Conservation (phyloP, 2,888 invertebrate species). For the Brachyopa scutellaris region DNA sequence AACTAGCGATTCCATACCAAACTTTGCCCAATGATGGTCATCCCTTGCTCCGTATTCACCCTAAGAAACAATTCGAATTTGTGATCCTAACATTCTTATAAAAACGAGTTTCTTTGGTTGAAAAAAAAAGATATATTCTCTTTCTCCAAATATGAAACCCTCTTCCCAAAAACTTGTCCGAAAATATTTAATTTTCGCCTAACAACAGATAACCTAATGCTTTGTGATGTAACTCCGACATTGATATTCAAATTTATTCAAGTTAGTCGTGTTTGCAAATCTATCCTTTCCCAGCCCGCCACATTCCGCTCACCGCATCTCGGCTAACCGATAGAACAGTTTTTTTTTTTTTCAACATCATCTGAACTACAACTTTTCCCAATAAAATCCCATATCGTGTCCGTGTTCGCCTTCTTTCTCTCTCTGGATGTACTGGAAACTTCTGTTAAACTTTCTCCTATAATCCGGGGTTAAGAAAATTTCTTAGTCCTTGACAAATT, state of each 20-base stretch:
- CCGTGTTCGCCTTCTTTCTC: neutral
- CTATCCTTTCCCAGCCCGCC: neutral
- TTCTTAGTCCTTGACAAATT: constrained; percentile 37
- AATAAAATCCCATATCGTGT: constrained; percentile 43
- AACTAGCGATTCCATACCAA: no score
- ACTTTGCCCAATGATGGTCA: no score
- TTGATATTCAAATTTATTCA: constrained; percentile 29
- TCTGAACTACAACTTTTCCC: constrained; percentile 31
- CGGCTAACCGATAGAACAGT: neutral
- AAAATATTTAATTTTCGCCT: constrained; percentile 3
- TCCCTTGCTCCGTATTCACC: no score
- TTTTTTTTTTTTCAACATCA: no score
- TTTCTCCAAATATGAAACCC: no score
- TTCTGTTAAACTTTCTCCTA: constrained; percentile 24
- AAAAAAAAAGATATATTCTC: no score
- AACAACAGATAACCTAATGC: constrained; percentile 7
- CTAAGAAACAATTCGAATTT: no score
- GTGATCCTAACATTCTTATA: no score
- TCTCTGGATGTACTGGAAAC: constrained; percentile 5
- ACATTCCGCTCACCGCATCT: no score
- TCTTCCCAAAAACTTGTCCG: neutral
- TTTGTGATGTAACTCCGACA: neutral
- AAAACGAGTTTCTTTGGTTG: no score
- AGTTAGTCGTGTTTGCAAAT: constrained; percentile 5
- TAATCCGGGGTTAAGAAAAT: neutral